Evolutionary conservation across 2,113 vertebrate genomes (phyloP), one percentile per base, ranked within the genome.

Genomic region (Trogon surrucura): DNA sequence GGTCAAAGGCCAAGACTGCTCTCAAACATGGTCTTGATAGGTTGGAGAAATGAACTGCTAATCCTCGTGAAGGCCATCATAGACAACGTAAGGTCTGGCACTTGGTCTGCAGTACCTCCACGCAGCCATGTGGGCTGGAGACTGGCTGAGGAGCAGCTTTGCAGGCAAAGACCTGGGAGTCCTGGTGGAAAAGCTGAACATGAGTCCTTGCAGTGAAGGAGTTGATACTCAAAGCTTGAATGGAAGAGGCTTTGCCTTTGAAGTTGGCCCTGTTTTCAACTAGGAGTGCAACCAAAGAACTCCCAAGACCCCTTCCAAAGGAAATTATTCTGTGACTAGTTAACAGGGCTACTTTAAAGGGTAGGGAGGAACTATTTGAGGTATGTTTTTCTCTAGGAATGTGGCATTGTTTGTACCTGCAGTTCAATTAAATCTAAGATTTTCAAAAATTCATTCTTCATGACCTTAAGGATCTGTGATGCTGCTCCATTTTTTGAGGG

Each of bases 401-500:
- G 48, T 5, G 11, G 22, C 22, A 36, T 21, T 47, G 3, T 57
- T 91, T 85, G 74, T 62, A 93, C 57, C 56, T 81, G 75, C 47
- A 41, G 16, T 41, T 90, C 26, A 54, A 15, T 58, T 54, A 32
- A 73, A 16, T 25, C 19, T 32, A 36, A 56, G 41, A 36, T 5
- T 51, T 69, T 11, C 19, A 19, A 56, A 66, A 29, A 23, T 91
- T 78, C 5, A 8, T 51, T 38, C 13, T 48, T 56, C 44, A 13
- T 61, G 72, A 66, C 75, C 48, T 79, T 57, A 70, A 32, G 73
- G 26, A 12, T 75, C 34, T 62, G 18, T 58, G 29, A 23, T 85
- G 62, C 47, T 85, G 23, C 38, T 91, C 15, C 15, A 85, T 92
- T 87, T 92, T 79, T 56, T 92, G 62, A 65, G 21, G n/a, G 21